Conservation (phyloP, 1,140 invertebrate genomes). For the Panagrolaimus sp. region DNA sequence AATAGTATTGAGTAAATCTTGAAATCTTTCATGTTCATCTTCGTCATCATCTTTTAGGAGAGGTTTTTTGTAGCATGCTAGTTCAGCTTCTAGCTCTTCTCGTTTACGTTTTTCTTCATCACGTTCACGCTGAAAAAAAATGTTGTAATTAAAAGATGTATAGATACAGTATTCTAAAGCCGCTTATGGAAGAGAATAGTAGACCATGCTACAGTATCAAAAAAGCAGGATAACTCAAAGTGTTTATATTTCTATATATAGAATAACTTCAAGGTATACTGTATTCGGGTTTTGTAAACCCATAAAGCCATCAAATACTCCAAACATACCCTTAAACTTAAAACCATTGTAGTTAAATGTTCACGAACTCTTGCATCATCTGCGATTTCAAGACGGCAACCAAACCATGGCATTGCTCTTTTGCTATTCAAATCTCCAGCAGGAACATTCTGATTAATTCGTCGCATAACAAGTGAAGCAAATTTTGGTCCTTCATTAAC, state of each 20-base stretch:
- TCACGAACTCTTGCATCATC: neutral
- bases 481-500: neutral
- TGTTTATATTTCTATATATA: too few species aligned
- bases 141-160: too few species aligned
- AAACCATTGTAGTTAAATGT: conserved; percentile 1
- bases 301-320: too few species aligned
- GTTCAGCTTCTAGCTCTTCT: neutral
- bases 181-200: too few species aligned
- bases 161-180: too few species aligned
- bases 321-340: neutral
- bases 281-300: too few species aligned
- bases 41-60: neutral
- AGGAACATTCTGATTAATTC: neutral
- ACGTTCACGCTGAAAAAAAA: conserved; percentile 1
- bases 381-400: neutral
- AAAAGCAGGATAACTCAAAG: too few species aligned
- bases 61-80: neutral
- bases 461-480: conserved; percentile 10
- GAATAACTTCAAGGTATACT: too few species aligned
- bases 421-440: neutral
- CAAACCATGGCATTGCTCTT: neutral
- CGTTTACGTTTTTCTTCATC: neutral
- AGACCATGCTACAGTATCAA: too few species aligned
- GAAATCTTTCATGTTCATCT: neutral
- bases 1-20: too few species aligned